Evolutionary conservation across 2,797 vertebrate species (phyloP).

Genomic region (Sciaenops ocellatus): DNA sequence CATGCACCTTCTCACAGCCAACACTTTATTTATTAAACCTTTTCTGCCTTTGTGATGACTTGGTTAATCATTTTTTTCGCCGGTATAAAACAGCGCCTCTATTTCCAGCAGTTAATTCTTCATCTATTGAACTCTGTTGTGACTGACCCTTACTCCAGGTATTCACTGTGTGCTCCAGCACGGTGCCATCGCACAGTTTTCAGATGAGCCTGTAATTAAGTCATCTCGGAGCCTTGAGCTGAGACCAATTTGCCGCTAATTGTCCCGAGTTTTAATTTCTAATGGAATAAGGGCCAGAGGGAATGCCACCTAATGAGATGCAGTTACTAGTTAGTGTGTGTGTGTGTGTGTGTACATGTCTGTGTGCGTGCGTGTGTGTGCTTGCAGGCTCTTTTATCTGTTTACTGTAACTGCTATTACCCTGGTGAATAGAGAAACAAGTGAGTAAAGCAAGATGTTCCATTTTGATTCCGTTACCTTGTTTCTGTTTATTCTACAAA

Average conservation of each 20-base stretch:
- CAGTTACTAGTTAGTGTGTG: conserved; percentile 53
- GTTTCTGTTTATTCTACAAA: conserved; percentile 65
- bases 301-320: conserved; percentile 80
- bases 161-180: conserved; percentile 35
- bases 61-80: not conserved
- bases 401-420: conserved; percentile 76
- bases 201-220: conserved; percentile 83
- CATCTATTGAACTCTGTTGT: conserved; percentile 28
- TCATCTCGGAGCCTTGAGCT: conserved; percentile 78
- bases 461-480: conserved; percentile 59
- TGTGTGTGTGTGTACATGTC: conserved; percentile 26
- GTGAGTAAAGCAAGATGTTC: conserved; percentile 67
- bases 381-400: conserved; percentile 62
- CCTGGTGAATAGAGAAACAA: conserved; percentile 65
- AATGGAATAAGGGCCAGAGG: conserved; percentile 83
- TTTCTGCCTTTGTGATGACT: conserved; percentile 8
- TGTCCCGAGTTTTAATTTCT: conserved; percentile 86
- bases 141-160: conserved; percentile 48
- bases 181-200: conserved; percentile 50
- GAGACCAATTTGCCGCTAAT: conserved; percentile 84
- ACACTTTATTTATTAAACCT: not conserved
- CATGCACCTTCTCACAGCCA: not conserved
- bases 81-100: not conserved
- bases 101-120: conserved; percentile 34
- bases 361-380: conserved; percentile 29